Evolutionary conservation across 2,888 invertebrate species (phyloP).

Genomic region (Cataglyphis altisquamis): DNA sequence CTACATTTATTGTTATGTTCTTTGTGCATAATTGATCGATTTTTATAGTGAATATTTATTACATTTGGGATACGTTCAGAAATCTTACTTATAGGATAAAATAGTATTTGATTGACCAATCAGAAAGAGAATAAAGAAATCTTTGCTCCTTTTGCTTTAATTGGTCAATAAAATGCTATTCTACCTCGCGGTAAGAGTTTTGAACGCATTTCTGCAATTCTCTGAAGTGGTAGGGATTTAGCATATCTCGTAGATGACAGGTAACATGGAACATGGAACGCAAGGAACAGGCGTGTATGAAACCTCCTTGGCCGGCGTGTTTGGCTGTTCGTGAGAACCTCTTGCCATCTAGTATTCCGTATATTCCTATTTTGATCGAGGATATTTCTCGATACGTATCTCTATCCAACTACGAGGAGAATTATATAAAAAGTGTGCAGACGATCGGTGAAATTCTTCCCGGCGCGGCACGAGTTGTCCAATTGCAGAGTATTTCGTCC

Average conservation of each 20-base stretch:
- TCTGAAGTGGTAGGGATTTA: not conserved
- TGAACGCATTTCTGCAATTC: no score
- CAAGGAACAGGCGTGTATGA: not conserved
- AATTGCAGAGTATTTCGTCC: slow-evolving; percentile 46
- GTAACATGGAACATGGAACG: not conserved
- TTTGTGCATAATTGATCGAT: not conserved
- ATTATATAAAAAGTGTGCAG: slow-evolving; percentile 64
- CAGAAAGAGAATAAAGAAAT: no score
- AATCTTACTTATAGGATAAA: no score
- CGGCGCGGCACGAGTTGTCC: not conserved
- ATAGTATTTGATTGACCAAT: no score
- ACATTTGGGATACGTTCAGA: no score
- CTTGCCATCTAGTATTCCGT: slow-evolving; percentile 42
- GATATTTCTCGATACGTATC: slow-evolving; percentile 50
- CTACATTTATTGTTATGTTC: not conserved
- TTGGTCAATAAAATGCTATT: no score
- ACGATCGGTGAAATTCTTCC: slow-evolving; percentile 62
- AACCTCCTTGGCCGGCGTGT: slow-evolving; percentile 33
- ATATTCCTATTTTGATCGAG: slow-evolving; percentile 63
- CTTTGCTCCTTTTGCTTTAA: no score
- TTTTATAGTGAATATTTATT: not conserved
- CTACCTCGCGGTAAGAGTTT: not conserved
- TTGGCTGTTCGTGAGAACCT: slow-evolving; percentile 39
- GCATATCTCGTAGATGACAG: not conserved
- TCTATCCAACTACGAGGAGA: slow-evolving; percentile 39